These are phyloP conservation scores for Mylabris phalerata DNA, from an alignment of 1,140 invertebrate genomes.

Conservation along the genomic window DNA sequence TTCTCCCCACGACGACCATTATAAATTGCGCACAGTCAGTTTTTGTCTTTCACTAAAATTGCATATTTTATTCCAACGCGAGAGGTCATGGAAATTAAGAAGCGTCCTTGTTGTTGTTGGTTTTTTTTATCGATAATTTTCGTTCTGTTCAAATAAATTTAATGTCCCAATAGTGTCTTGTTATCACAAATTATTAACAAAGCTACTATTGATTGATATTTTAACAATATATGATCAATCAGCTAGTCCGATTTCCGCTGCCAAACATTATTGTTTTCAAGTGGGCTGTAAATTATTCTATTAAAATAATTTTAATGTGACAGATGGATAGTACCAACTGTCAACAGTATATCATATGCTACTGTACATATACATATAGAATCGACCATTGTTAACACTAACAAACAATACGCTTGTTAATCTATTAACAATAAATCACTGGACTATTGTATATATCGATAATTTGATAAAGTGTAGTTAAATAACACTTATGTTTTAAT, in stretches of 20 bases:
- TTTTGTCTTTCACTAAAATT: no score
- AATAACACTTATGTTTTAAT: constrained; percentile 39
- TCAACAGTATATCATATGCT: constrained; percentile 42
- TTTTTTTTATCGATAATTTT: no score
- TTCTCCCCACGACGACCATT: constrained; percentile 13
- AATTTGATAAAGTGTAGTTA: constrained; percentile 36
- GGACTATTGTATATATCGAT: constrained; percentile 27
- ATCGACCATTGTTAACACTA: constrained; percentile 10
- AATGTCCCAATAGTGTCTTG: no score
- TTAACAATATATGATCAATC: no score
- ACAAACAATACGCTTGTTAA: not conserved
- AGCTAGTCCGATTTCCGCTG: no score
- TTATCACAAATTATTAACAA: no score
- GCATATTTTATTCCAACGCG: no score
- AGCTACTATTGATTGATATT: no score
- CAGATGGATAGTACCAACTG: constrained; percentile 35
- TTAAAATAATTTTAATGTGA: constrained; percentile 43
- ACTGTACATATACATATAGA: constrained; percentile 29
- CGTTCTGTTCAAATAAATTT: no score
- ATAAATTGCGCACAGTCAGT: constrained; percentile 10
- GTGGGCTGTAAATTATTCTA: constrained; percentile 23
- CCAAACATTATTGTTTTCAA: no score
- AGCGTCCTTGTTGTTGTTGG: not conserved
- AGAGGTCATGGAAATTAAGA: not conserved
- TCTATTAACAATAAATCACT: constrained; percentile 14